Evolutionary conservation across 2,113 vertebrate species (phyloP).

Genomic region (Bombycilla garrulus): DNA sequence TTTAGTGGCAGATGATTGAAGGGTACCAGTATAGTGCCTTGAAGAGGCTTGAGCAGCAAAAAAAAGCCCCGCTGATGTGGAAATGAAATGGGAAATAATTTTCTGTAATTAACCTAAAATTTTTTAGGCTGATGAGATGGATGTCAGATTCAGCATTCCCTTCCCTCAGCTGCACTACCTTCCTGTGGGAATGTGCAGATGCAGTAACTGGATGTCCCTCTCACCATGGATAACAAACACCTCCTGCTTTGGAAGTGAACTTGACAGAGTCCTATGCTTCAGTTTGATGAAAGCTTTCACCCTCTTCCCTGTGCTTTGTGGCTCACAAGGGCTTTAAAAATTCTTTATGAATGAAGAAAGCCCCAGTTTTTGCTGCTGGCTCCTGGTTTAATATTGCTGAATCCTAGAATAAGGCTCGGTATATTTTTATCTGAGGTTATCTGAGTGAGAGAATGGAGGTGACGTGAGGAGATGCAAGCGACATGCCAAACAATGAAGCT

Average conservation of each 20-base stretch:
- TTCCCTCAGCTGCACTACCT: background rate
- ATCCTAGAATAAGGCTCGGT: background rate
- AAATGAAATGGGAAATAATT: background rate
- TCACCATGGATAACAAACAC: rapidly evolving
- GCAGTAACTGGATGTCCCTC: background rate
- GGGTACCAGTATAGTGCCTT: background rate
- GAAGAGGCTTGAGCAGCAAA: background rate
- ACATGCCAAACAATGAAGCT: constrained; percentile 21
- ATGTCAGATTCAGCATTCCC: background rate
- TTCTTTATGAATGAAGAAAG: background rate
- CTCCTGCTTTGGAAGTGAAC: background rate
- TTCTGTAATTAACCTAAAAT: background rate
- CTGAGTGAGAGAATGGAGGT: constrained; percentile 16
- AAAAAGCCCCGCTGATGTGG: background rate
- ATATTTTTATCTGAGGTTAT: constrained; percentile 14
- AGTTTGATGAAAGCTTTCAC: background rate
- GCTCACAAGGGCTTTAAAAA: background rate
- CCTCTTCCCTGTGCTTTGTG: background rate
- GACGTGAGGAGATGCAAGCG: background rate
- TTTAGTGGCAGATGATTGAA: background rate
- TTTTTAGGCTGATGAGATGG: background rate
- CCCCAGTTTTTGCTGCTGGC: background rate
- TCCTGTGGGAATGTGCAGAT: background rate
- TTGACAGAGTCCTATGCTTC: background rate
- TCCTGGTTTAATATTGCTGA: background rate